These are phyloP conservation scores for Sciurus niger DNA, from an alignment of 2,113 vertebrate species.

Conservation along the genomic window DNA sequence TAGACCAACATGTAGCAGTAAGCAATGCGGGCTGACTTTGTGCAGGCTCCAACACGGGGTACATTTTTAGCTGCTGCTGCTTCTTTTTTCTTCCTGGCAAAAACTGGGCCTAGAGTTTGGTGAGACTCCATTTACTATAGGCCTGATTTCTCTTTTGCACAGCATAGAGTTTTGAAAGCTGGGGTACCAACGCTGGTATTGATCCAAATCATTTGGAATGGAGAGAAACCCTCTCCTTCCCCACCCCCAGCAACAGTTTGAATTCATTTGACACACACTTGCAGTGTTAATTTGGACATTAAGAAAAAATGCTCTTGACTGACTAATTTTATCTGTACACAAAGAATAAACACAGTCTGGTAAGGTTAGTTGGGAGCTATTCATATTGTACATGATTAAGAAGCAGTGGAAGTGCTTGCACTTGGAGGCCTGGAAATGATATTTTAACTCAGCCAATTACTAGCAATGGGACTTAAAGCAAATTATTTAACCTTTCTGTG, in stretches of 20 bases:
- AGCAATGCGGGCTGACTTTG: slow-evolving; percentile 86
- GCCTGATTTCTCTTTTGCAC: slow-evolving; percentile 9
- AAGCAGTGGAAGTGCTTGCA: not conserved
- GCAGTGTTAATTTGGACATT: slow-evolving; percentile 76
- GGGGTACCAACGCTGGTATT: slow-evolving; percentile 6
- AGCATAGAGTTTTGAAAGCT: not conserved
- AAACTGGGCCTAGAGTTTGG: slow-evolving; percentile 31
- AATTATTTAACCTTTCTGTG: slow-evolving; percentile 40
- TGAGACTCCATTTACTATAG: slow-evolving; percentile 12
- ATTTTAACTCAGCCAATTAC: slow-evolving; percentile 26
- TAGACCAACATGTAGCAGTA: slow-evolving; percentile 87
- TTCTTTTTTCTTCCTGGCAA: slow-evolving; percentile 32
- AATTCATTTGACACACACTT: slow-evolving; percentile 56
- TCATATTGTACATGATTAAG: slow-evolving; percentile 40
- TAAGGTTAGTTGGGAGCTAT: slow-evolving; percentile 60
- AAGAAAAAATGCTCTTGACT: slow-evolving; percentile 63
- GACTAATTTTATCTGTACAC: slow-evolving; percentile 74
- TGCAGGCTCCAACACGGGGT: slow-evolving; percentile 75
- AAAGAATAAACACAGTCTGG: slow-evolving; percentile 78
- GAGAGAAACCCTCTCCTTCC: slow-evolving; percentile 13
- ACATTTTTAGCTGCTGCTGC: slow-evolving; percentile 64
- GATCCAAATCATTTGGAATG: slow-evolving; percentile 65
- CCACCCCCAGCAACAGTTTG: slow-evolving; percentile 66
- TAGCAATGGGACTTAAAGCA: not conserved
- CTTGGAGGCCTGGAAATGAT: slow-evolving; percentile 10